Evolutionary conservation across 1,140 invertebrate genomes (phyloP).

Genomic region (Platyscapa corneri): DNA sequence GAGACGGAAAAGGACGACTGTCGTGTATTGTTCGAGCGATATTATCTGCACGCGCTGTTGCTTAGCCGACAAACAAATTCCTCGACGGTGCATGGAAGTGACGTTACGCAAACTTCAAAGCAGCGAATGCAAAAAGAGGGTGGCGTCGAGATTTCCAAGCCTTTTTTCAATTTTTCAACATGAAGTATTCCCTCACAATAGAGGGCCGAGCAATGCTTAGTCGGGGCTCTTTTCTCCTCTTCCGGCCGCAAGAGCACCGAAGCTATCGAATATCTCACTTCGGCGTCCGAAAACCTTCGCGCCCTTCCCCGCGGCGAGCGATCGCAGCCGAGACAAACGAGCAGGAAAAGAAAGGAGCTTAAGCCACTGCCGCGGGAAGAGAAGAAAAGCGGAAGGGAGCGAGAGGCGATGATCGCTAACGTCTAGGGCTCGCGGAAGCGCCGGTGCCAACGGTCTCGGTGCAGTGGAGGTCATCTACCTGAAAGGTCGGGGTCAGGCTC

Average conservation of each 20-base stretch:
- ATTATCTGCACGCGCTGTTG: too few species aligned
- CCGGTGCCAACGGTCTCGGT: slow-evolving; percentile 66
- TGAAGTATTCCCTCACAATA: not conserved
- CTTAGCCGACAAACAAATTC: not conserved
- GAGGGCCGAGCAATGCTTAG: too few species aligned
- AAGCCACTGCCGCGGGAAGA: not conserved
- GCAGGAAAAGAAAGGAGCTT: not conserved
- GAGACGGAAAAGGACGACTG: too few species aligned
- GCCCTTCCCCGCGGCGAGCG: not conserved
- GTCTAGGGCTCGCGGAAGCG: slow-evolving; percentile 55
- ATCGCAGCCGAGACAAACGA: not conserved
- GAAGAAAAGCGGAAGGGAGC: not conserved
- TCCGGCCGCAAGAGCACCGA: too few species aligned
- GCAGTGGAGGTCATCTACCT: slow-evolving; percentile 75
- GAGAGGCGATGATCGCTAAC: not conserved
- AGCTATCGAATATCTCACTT: not conserved
- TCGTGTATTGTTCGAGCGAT: too few species aligned
- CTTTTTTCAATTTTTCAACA: not conserved
- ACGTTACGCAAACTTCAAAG: not conserved
- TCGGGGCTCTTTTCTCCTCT: too few species aligned
- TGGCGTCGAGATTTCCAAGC: not conserved
- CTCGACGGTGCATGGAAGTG: not conserved
- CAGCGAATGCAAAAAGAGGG: not conserved
- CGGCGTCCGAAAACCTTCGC: not conserved
- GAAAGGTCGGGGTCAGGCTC: slow-evolving; percentile 74